Evolutionary conservation across 1,140 invertebrate species (phyloP), one percentile per base, ranked within the genome.

Genomic region (Thereuonema tuberculata): DNA sequence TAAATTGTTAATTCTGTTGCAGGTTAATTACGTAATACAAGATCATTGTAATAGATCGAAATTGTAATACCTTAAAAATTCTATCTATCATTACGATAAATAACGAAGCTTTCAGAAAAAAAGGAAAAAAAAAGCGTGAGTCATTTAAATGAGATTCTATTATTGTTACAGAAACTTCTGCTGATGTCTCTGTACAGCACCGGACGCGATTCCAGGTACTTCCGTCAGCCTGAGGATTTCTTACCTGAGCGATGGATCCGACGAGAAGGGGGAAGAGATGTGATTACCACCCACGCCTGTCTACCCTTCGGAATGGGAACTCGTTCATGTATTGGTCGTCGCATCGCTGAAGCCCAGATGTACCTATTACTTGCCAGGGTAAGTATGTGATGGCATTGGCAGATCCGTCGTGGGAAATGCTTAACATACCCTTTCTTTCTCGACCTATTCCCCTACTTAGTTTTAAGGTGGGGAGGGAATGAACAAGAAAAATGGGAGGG

Each of bases 221-320:
- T 91, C 70, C 69, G 76, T 23, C 65, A 81, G 28, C 82, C 90
- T 1, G 67, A 82, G 52, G 65, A 78, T 60, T 90, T 93, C 69
- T 63, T 75, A 37, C 89, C 91, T 0, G 82, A 85, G 65, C 76
- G 91, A 27, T 94, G 91, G 91, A 29, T 67, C 2, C 59, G 71
- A n/a, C 0, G 29, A 26, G 1, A 29, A 60, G 12, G n/a, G 5
- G 2, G 15, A 14, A 1, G 48, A 60, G 20, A 46, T 27, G 20
- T 17, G 5, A 46, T 37, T 37, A 15, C 50, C 24, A 54, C 82
- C 1, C 79, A 83, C 67, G 87, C 85, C n/a, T 82, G 79, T 56
- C 65, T 93, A 28, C 89, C 89, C 1, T 93, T 91, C 73, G 87
- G 86, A 3, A 76, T 89, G 57, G 89, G 89, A 1, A 76, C 80